Evolutionary conservation across 2,888 invertebrate species (phyloP).

Genomic region (Deilephila elpenor): DNA sequence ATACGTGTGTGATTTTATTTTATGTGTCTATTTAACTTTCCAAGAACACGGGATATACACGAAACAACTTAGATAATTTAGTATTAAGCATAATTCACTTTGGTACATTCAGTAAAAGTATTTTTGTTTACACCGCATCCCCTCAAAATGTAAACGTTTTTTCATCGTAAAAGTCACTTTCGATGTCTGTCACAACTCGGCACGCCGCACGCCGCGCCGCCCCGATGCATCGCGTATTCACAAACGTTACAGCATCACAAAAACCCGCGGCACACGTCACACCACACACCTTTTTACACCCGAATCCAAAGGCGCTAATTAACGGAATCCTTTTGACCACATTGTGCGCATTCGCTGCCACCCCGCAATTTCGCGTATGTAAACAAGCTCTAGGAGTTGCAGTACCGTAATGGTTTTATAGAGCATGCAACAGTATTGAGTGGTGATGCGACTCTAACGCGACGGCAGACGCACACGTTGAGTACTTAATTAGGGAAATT

Average conservation of each 20-base stretch:
- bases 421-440: slow-evolving; percentile 13
- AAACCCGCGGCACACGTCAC: background rate
- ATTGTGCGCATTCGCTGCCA: background rate
- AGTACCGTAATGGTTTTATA: slow-evolving; percentile 18
- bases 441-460: slow-evolving; percentile 50
- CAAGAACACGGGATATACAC: background rate
- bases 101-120: background rate
- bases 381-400: slow-evolving; percentile 18
- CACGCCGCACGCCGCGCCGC: background rate
- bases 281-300: background rate
- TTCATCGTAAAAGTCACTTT: background rate
- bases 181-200: background rate
- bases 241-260: slow-evolving; percentile 9
- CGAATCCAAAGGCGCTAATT: slow-evolving; percentile 23
- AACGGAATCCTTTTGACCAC: slow-evolving; percentile 18
- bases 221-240: background rate
- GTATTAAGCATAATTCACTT: background rate
- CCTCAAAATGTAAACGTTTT: background rate
- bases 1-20: background rate
- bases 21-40: background rate
- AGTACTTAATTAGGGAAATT: slow-evolving; percentile 78
- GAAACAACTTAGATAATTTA: background rate
- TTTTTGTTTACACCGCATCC: background rate
- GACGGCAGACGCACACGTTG: slow-evolving; percentile 57
- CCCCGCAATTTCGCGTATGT: slow-evolving; percentile 5